Percentiles rank a stretch among this genome's conserved stretches.
Conservation (phyloP, 2,113 vertebrate species). For the Hippopotamus amphibius region DNA sequence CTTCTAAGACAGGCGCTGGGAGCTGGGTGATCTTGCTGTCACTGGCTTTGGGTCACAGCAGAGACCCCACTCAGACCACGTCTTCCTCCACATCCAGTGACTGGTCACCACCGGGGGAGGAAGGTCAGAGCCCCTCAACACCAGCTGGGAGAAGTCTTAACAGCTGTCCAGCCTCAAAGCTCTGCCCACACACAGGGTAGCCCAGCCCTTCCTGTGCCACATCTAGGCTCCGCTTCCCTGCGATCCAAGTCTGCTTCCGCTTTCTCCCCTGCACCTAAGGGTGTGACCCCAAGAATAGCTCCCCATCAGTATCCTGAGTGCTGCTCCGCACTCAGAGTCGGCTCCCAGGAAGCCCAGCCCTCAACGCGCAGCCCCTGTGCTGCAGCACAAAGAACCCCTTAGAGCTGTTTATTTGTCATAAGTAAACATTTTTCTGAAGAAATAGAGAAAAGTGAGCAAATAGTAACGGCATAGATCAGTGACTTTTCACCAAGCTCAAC, state of each 20-base stretch:
- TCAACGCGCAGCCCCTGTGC: fast-evolving
- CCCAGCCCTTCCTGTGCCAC: neutral
- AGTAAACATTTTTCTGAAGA: neutral
- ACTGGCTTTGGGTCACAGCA: neutral
- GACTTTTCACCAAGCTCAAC: neutral
- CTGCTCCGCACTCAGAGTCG: neutral
- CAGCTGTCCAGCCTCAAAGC: neutral
- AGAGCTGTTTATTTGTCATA: neutral
- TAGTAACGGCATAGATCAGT: neutral
- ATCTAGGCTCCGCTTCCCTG: neutral
- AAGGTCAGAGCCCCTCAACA: neutral
- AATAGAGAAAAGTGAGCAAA: neutral
- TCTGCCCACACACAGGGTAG: fast-evolving
- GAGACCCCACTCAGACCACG: neutral
- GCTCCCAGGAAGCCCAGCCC: neutral
- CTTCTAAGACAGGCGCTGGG: neutral
- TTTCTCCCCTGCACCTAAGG: too few species aligned
- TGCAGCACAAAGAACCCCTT: neutral
- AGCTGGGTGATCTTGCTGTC: too few species aligned
- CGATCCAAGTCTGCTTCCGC: fast-evolving
- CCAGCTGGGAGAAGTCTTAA: too few species aligned
- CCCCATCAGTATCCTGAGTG: neutral
- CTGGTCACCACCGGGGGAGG: fast-evolving
- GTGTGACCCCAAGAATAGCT: fast-evolving
- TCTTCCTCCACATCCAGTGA: neutral